A percentile compares a stretch with the other conserved stretches of the same genome.
These are phyloP conservation scores for Microctonus aethiopoides DNA, from an alignment of 2,888 invertebrate species.

Conservation along the genomic window DNA sequence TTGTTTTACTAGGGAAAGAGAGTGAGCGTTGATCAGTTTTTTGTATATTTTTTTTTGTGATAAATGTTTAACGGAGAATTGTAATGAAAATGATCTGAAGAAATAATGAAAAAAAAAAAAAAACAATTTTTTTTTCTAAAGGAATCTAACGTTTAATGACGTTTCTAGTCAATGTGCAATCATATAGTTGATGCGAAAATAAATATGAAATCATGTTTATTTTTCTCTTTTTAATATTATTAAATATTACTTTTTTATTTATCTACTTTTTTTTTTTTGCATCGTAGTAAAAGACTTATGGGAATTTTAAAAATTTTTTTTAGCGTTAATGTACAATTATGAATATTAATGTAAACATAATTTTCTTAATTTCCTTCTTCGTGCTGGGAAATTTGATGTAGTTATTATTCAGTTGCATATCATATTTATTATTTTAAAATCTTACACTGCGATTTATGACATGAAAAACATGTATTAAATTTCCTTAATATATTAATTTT, in stretches of 20 bases:
- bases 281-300: background rate
- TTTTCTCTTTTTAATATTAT: background rate
- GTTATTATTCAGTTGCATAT: background rate
- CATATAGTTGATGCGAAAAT: background rate
- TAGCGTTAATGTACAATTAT: background rate
- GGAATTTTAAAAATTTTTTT: background rate
- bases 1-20: background rate
- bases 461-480: background rate
- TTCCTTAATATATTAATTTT: background rate
- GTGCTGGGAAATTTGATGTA: background rate
- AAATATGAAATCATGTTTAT: background rate
- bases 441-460: background rate
- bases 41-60: background rate
- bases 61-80: background rate
- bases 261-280: background rate
- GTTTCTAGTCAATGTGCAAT: slow-evolving; percentile 5
- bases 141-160: background rate
- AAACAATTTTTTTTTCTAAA: background rate
- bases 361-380: background rate
- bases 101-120: background rate
- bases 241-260: background rate
- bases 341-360: slow-evolving; percentile 1
- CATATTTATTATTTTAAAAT: background rate
- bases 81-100: background rate
- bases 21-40: background rate